phyloP scores from a whole-genome alignment of 2,113 vertebrate genomes.

The Sylvia atricapilla region DNA sequence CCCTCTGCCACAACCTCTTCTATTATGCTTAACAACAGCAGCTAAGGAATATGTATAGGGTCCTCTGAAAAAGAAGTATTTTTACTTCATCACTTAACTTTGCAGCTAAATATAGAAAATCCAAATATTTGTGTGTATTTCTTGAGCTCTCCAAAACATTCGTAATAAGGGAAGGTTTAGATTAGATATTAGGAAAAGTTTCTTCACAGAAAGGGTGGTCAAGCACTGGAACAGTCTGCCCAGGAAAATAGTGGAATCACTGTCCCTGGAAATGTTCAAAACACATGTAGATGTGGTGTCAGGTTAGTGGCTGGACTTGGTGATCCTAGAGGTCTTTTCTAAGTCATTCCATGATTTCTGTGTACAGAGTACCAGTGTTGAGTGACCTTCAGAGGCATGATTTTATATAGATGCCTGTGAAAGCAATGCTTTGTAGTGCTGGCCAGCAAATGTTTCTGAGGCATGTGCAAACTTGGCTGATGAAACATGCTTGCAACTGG shows the following conservation, averaged over 20 bases:
- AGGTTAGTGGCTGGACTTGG: background rate
- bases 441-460: background rate
- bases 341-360: background rate
- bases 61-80: background rate
- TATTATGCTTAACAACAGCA: background rate
- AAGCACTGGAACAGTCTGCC: background rate
- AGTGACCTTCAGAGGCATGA: background rate
- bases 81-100: background rate
- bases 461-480: background rate
- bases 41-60: background rate
- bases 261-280: background rate
- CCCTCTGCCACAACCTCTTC: background rate
- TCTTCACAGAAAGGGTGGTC: background rate
- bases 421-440: background rate
- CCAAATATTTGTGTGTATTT: background rate
- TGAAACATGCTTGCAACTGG: background rate
- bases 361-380: background rate
- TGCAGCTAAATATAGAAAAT: background rate
- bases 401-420: background rate
- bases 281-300: too few species aligned
- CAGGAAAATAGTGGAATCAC: background rate
- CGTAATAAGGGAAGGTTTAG: background rate
- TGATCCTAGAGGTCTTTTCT: background rate
- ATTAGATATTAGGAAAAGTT: background rate
- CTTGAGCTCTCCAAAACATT: background rate